A percentile compares a stretch with the other conserved stretches of the same genome.
phyloP scores from a whole-genome alignment of 2,113 vertebrate genomes.

The Guaruba guarouba region DNA sequence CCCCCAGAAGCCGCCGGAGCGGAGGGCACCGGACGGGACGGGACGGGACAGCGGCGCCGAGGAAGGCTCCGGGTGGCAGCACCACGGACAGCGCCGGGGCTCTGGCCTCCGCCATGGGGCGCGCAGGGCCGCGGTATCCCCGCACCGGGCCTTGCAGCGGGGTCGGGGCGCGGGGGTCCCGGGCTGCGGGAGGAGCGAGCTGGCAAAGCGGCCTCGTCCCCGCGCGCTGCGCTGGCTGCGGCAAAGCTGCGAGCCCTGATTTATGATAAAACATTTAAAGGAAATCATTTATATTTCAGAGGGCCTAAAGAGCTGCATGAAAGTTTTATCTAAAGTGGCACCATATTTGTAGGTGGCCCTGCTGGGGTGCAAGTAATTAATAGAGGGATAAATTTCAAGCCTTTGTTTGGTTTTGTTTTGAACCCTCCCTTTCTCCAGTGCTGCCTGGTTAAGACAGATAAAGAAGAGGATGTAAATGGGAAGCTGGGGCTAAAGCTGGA shows the following conservation, averaged over 20 bases:
- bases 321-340: conserved; percentile 84
- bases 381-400: conserved; percentile 77
- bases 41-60: too few species aligned
- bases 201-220: not conserved
- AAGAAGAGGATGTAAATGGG: rapidly evolving
- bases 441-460: not conserved
- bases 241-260: conserved; percentile 76
- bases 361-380: conserved; percentile 81
- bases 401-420: conserved; percentile 11
- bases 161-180: not conserved
- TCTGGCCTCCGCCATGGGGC: not conserved
- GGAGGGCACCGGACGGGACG: not conserved
- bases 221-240: not conserved
- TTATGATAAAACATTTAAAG: conserved; percentile 89
- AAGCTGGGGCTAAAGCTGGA: not conserved
- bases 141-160: not conserved
- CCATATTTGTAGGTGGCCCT: conserved; percentile 75
- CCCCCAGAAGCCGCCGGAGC: not conserved
- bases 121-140: not conserved
- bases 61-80: not conserved
- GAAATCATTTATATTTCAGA: conserved; percentile 90
- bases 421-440: not conserved
- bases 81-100: not conserved
- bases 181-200: not conserved
- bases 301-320: conserved; percentile 86